These are phyloP conservation scores for Lasioglossum figueresi DNA, from an alignment of 2,888 invertebrate genomes.

Conservation along the genomic window DNA sequence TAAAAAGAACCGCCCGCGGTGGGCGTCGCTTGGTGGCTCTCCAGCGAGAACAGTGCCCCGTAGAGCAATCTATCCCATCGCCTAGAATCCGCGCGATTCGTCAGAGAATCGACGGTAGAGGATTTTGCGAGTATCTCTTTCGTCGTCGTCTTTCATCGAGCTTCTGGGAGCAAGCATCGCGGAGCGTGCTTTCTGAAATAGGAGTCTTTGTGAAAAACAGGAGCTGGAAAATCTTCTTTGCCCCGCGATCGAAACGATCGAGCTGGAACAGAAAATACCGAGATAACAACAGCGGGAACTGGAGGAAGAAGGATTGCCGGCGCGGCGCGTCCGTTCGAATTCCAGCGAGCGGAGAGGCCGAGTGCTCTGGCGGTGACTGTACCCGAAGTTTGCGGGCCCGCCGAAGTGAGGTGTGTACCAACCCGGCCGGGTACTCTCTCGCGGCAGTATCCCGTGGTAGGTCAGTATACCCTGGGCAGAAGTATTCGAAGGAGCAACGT, in stretches of 20 bases:
- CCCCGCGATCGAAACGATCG: too few species aligned
- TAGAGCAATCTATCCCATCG: neutral
- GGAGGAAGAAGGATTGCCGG: neutral
- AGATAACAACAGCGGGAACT: too few species aligned
- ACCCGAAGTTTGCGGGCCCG: slow-evolving; percentile 78
- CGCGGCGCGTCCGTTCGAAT: neutral
- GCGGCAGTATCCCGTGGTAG: slow-evolving; percentile 69
- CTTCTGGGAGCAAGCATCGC: too few species aligned
- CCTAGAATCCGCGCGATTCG: neutral
- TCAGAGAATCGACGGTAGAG: too few species aligned
- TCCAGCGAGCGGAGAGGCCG: neutral
- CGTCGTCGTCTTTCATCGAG: too few species aligned
- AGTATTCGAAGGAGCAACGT: slow-evolving; percentile 75
- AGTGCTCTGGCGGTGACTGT: slow-evolving; percentile 72
- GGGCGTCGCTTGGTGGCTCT: neutral
- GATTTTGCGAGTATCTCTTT: too few species aligned
- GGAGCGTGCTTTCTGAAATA: too few species aligned
- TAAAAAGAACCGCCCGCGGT: neutral
- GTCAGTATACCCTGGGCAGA: slow-evolving; percentile 70
- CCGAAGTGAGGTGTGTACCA: slow-evolving; percentile 76
- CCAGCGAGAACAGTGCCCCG: neutral
- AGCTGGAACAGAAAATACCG: too few species aligned
- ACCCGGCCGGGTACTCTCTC: slow-evolving; percentile 69
- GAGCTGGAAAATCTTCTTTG: too few species aligned
- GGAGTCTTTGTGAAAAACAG: too few species aligned